Percentiles rank a stretch among this genome's conserved stretches.
These are phyloP conservation scores for Petrocephalus microphthalmus DNA, from an alignment of 2,113 vertebrate genomes.

Conservation along the genomic window DNA sequence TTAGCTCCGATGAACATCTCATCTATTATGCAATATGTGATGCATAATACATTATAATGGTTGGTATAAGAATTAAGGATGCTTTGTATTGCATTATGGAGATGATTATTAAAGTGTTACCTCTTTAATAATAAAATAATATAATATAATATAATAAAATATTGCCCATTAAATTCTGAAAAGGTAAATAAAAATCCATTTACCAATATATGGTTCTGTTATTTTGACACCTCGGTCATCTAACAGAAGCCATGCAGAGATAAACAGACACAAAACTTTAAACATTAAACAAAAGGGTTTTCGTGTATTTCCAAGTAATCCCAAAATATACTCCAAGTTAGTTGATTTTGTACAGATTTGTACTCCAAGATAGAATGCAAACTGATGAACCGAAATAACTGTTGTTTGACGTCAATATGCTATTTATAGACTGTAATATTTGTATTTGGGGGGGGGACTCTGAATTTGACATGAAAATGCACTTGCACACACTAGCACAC, in stretches of 20 bases:
- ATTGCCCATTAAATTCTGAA: not conserved
- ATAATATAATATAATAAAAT: not conserved
- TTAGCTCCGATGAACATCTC: too few relatives aligned
- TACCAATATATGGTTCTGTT: not conserved
- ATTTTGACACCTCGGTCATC: not conserved
- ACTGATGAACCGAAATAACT: slow-evolving; percentile 73
- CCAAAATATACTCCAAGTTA: slow-evolving; percentile 69
- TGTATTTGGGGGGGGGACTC: slow-evolving; percentile 73
- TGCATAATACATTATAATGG: too few relatives aligned
- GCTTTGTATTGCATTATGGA: too few relatives aligned
- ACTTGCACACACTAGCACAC: slow-evolving; percentile 4
- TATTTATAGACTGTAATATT: slow-evolving; percentile 84
- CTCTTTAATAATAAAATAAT: not conserved
- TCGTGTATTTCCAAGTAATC: slow-evolving; percentile 5
- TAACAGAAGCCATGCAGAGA: not conserved
- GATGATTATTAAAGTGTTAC: too few relatives aligned
- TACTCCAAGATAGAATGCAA: slow-evolving; percentile 63
- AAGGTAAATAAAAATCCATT: not conserved
- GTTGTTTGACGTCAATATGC: slow-evolving; percentile 68
- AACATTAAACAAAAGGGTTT: not conserved
- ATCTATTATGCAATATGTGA: too few relatives aligned
- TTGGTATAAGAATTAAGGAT: too few relatives aligned
- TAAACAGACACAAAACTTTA: not conserved
- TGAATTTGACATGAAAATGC: slow-evolving; percentile 29
- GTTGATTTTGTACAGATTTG: slow-evolving; percentile 56